Percentiles rank a stretch among this genome's conserved stretches.
phyloP scores from a whole-genome alignment of 2,113 vertebrate genomes.

The Cnemophilus loriae region DNA sequence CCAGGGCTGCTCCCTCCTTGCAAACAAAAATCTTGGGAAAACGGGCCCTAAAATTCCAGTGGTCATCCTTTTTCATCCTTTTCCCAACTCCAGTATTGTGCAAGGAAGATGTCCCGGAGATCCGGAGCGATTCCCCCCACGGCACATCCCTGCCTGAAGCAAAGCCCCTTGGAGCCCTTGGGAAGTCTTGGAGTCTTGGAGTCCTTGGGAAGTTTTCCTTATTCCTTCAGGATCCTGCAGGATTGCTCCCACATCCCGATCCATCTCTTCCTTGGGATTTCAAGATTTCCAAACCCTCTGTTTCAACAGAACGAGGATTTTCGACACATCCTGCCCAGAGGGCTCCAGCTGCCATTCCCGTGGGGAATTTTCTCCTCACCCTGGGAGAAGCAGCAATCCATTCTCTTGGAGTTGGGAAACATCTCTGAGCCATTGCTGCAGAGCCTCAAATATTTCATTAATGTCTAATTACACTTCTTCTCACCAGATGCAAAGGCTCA shows the following conservation, averaged over 20 bases:
- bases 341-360: not conserved
- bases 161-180: too few relatives aligned
- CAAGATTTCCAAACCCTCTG: not conserved
- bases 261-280: not conserved
- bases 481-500: not conserved
- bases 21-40: not conserved
- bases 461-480: not conserved
- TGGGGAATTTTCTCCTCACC: not conserved
- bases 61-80: not conserved
- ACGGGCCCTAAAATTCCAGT: not conserved
- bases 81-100: not conserved
- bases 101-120: not conserved
- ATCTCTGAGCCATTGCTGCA: not conserved
- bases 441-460: not conserved
- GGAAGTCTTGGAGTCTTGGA: too few relatives aligned
- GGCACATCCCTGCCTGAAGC: not conserved
- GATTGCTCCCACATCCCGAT: not conserved
- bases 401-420: not conserved
- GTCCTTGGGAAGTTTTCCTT: not conserved
- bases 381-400: not conserved
- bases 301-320: not conserved
- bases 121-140: fast-evolving
- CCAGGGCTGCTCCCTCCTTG: not conserved
- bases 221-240: not conserved
- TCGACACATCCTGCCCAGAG: not conserved